phyloP scores from a whole-genome alignment of 2,113 vertebrate genomes.

The Riparia riparia region DNA sequence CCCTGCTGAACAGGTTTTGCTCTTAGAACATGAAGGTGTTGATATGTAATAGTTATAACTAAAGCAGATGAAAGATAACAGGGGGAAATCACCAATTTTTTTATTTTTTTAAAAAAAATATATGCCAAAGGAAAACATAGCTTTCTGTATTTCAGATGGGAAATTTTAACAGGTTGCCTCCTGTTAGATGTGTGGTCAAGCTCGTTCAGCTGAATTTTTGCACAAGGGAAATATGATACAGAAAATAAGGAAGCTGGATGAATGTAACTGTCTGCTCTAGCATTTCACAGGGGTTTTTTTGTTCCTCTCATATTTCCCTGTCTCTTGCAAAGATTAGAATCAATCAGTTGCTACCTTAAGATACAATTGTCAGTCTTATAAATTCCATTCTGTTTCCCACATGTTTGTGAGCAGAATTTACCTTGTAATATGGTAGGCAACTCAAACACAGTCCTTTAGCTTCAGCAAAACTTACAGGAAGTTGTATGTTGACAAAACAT shows the following conservation, averaged over 20 bases:
- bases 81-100: background rate
- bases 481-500: background rate
- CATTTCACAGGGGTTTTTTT: background rate
- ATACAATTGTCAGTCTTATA: background rate
- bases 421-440: background rate
- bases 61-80: background rate
- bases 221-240: background rate
- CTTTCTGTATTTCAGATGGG: background rate
- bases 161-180: background rate
- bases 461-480: background rate
- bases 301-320: background rate
- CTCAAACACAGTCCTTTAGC: background rate
- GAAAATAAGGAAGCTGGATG: background rate
- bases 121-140: background rate
- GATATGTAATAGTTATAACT: background rate
- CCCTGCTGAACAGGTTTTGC: background rate
- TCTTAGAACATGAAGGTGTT: background rate
- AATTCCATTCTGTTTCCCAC: background rate
- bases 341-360: background rate
- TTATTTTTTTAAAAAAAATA: background rate
- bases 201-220: background rate
- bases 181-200: background rate
- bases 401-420: background rate
- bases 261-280: background rate
- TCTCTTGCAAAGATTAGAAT: background rate